A percentile compares a stretch with the other conserved stretches of the same genome.
Evolutionary conservation across 2,113 vertebrate genomes (phyloP).

Genomic region (Cryptomyrus ogoouensis): DNA sequence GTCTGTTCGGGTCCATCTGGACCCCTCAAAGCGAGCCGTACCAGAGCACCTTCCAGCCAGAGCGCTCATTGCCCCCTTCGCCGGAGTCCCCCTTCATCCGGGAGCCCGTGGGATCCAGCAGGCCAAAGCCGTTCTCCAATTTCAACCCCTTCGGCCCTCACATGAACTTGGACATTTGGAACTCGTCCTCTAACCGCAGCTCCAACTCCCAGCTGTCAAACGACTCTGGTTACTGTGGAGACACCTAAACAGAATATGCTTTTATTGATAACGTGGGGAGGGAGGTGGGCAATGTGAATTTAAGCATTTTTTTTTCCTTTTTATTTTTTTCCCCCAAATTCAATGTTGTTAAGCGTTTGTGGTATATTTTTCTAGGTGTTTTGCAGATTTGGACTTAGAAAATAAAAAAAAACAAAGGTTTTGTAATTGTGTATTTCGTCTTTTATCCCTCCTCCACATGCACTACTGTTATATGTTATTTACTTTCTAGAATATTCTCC

Average conservation of each 20-base stretch:
- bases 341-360: slow-evolving; percentile 68
- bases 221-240: slow-evolving; percentile 91
- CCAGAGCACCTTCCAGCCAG: slow-evolving; percentile 74
- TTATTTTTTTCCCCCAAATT: slow-evolving; percentile 45
- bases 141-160: slow-evolving; percentile 94
- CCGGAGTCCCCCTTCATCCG: slow-evolving; percentile 73
- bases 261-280: slow-evolving; percentile 36
- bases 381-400: slow-evolving; percentile 70
- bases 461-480: background rate
- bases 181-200: slow-evolving; percentile 80
- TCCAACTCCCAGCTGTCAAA: slow-evolving; percentile 86
- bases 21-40: slow-evolving; percentile 86
- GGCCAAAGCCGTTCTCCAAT: slow-evolving; percentile 77
- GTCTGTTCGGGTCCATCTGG: slow-evolving; percentile 98
- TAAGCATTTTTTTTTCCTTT: slow-evolving; percentile 26
- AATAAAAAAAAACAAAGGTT: slow-evolving; percentile 63
- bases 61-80: slow-evolving; percentile 59
- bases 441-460: background rate
- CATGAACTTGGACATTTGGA: slow-evolving; percentile 99
- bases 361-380: slow-evolving; percentile 82
- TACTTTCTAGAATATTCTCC: background rate
- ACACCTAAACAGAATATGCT: slow-evolving; percentile 65
- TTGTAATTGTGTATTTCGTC: slow-evolving; percentile 48
- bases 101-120: slow-evolving; percentile 71
- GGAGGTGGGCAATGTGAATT: slow-evolving; percentile 39